Conservation (phyloP, 2,113 vertebrate genomes). For the Myodes glareolus region DNA sequence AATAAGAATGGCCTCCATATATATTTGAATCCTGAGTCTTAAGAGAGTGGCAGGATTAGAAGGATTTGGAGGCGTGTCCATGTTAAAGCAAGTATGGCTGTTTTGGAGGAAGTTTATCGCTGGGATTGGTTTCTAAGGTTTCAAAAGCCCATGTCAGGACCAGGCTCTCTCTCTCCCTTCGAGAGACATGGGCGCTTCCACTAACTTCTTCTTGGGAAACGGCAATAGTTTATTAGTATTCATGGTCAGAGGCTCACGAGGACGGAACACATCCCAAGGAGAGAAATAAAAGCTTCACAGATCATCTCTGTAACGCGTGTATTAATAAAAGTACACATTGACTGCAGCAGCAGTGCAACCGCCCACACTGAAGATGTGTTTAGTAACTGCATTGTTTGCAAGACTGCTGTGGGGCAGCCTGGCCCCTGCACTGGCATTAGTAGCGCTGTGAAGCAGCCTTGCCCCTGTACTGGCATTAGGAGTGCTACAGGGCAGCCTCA, state of each 20-base stretch:
- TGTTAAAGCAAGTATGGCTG: too few relatives aligned
- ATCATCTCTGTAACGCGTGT: neutral
- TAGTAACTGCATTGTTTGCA: neutral
- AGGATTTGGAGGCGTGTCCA: too few relatives aligned
- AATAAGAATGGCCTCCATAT: too few relatives aligned
- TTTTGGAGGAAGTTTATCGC: too few relatives aligned
- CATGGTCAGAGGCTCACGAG: neutral
- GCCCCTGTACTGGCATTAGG: neutral
- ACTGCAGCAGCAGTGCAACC: neutral
- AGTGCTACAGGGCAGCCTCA: neutral
- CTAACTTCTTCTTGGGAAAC: neutral
- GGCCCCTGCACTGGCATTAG: neutral
- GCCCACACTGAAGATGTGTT: neutral
- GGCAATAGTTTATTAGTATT: neutral
- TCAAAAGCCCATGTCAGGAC: too few relatives aligned
- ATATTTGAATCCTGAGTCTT: too few relatives aligned
- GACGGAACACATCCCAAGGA: neutral
- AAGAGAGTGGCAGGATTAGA: too few relatives aligned
- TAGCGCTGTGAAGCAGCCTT: neutral
- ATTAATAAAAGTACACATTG: neutral
- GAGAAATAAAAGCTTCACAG: neutral
- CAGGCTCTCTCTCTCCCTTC: neutral
- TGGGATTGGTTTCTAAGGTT: too few relatives aligned
- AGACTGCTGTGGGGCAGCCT: neutral
- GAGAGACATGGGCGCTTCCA: neutral